Percentiles rank a stretch among this genome's conserved stretches.
These are phyloP conservation scores for Cantharis rustica DNA, from an alignment of 2,888 invertebrate genomes.

Conservation along the genomic window DNA sequence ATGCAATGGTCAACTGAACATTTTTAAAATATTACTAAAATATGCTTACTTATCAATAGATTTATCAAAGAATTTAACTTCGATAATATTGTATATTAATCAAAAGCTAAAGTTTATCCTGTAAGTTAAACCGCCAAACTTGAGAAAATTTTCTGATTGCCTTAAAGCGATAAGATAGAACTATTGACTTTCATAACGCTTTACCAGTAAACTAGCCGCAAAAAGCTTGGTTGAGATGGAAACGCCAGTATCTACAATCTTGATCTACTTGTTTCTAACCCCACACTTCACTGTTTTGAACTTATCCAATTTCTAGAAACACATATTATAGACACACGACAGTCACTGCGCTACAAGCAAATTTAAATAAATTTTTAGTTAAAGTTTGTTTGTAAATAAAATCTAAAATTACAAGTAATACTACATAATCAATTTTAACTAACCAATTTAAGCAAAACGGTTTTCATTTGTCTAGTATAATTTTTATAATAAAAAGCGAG, in stretches of 20 bases:
- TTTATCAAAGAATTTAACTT: neutral
- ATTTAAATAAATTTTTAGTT: neutral
- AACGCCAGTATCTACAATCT: conserved; percentile 24
- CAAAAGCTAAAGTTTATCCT: conserved; percentile 1
- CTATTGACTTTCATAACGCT: conserved; percentile 20
- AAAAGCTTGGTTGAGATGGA: conserved; percentile 17
- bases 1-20: neutral
- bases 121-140: conserved; percentile 4
- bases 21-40: neutral
- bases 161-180: conserved; percentile 18
- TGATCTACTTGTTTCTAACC: conserved; percentile 29
- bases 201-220: conserved; percentile 20
- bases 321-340: conserved; percentile 15
- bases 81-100: neutral
- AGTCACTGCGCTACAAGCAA: neutral
- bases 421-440: neutral
- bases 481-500: neutral
- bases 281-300: conserved; percentile 23
- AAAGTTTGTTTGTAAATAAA: neutral
- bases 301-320: conserved; percentile 24
- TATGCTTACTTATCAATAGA: neutral
- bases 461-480: neutral
- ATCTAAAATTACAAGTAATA: neutral
- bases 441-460: accelerated
- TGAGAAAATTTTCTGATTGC: conserved; percentile 11